Evolutionary conservation across 2,113 vertebrate species (phyloP).

Genomic region (Sceloporus tristichus): DNA sequence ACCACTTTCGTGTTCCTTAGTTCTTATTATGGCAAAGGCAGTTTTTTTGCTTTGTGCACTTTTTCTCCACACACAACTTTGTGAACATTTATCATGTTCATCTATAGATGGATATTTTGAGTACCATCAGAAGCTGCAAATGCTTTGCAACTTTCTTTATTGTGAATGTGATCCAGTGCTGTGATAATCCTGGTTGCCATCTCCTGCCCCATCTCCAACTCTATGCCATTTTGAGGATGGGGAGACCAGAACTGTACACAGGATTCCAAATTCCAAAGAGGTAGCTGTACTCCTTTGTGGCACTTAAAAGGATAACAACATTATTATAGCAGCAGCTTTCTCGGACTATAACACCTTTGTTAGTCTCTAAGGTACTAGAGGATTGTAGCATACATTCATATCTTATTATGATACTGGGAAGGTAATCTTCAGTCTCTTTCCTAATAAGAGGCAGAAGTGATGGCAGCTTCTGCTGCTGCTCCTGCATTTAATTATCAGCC

Average conservation of each 20-base stretch:
- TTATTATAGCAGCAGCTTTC: no score
- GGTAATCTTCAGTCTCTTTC: no score
- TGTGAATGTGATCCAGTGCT: not conserved
- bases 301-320: no score
- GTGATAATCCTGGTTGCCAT: not conserved
- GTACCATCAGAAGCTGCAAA: not conserved
- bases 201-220: not conserved
- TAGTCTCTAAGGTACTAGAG: no score
- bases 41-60: not conserved
- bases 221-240: not conserved
- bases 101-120: not conserved
- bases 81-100: not conserved
- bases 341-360: no score
- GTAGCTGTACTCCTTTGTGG: not conserved
- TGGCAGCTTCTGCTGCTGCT: no score
- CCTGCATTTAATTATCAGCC: no score
- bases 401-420: no score
- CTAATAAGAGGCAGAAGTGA: no score
- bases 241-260: not conserved
- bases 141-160: not conserved
- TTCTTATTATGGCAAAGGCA: not conserved
- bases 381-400: no score
- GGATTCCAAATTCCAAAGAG: not conserved
- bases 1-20: not conserved
- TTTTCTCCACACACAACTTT: not conserved